A percentile compares a stretch with the other conserved stretches of the same genome.
These are phyloP conservation scores for Erythrocercus mccallii DNA, from an alignment of 2,113 vertebrate genomes.

Conservation along the genomic window DNA sequence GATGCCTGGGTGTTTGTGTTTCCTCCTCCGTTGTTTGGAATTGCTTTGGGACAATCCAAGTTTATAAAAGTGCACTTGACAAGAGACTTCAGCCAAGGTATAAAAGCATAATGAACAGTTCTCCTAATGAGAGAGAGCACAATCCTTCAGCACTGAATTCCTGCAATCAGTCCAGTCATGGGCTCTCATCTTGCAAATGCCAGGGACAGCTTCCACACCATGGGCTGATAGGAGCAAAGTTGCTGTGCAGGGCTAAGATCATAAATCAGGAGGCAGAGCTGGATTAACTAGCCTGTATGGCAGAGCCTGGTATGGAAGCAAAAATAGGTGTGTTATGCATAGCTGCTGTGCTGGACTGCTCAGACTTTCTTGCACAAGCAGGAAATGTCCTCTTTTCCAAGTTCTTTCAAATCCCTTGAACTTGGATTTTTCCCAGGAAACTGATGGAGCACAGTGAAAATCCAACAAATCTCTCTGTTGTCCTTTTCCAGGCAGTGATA, in stretches of 20 bases:
- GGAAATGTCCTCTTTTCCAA: neutral
- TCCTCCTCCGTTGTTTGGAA: accelerated
- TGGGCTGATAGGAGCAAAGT: neutral
- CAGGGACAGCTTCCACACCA: neutral
- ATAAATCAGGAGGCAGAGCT: neutral
- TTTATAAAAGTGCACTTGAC: neutral
- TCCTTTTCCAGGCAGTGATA: neutral
- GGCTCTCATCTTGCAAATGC: neutral
- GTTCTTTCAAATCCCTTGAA: neutral
- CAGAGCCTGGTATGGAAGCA: neutral
- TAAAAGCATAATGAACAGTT: neutral
- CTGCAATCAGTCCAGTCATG: neutral
- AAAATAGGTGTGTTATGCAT: neutral
- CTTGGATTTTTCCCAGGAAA: neutral
- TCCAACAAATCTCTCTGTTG: neutral
- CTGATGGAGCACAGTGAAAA: neutral
- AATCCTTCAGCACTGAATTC: neutral
- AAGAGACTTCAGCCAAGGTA: neutral
- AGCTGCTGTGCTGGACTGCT: neutral
- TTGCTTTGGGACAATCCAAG: neutral
- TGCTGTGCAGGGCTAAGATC: neutral
- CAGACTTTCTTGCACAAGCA: neutral
- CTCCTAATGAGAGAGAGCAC: neutral
- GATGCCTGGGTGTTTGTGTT: neutral
- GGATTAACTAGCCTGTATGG: neutral